These are phyloP conservation scores for Sicus ferrugineus DNA, from an alignment of 2,888 invertebrate genomes.

Conservation along the genomic window DNA sequence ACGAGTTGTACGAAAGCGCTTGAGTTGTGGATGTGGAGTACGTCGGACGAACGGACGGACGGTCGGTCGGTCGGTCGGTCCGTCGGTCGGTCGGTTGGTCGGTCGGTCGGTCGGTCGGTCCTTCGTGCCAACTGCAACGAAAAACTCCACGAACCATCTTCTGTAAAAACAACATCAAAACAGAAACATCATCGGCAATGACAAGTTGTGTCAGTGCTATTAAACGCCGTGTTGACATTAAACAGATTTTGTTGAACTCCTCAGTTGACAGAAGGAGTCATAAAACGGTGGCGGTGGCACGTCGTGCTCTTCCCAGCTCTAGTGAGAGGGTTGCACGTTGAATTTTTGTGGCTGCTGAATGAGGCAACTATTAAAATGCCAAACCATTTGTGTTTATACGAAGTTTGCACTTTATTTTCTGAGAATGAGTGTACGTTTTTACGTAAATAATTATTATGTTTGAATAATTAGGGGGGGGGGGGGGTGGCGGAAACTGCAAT, in stretches of 20 bases:
- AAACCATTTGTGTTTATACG: constrained; percentile 22
- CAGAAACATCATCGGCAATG: constrained; percentile 32
- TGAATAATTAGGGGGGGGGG: background rate
- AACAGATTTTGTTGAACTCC: constrained; percentile 39
- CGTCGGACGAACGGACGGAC: background rate
- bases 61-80: background rate
- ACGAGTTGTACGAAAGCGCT: constrained; percentile 13
- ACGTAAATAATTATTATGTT: background rate
- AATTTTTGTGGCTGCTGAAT: background rate
- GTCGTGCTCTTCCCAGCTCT: background rate
- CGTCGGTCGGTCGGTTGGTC: background rate
- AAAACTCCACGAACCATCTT: background rate
- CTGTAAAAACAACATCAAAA: constrained; percentile 19
- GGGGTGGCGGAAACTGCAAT: background rate
- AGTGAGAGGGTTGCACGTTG: background rate
- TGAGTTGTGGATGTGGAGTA: constrained; percentile 7
- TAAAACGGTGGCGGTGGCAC: constrained; percentile 9
- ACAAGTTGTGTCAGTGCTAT: constrained; percentile 43
- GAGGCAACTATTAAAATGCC: constrained; percentile 24
- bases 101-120: background rate
- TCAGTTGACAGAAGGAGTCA: background rate
- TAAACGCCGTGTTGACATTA: constrained; percentile 43
- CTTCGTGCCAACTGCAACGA: constrained; percentile 6
- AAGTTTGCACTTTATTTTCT: constrained; percentile 28
- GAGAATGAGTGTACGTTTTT: constrained; percentile 2